A percentile compares a stretch with the other conserved stretches of the same genome.
Evolutionary conservation across 53 echinoderm and acorn worm species (phyloP).

Genomic region (Actinopyga echinites): DNA sequence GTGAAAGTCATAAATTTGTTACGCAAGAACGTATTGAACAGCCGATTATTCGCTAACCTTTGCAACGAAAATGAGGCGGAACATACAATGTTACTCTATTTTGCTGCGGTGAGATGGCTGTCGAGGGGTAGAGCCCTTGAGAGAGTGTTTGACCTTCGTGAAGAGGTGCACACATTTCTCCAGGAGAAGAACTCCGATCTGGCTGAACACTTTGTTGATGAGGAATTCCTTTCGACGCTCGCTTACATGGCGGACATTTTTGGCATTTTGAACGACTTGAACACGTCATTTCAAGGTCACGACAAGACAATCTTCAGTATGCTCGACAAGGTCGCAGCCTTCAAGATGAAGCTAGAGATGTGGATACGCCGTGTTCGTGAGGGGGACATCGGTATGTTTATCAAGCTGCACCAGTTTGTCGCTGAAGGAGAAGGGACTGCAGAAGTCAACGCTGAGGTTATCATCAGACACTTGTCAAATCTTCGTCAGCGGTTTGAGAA

Average conservation of each 20-base stretch:
- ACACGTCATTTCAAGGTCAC: constrained; percentile 32
- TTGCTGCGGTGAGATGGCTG: constrained; percentile 37
- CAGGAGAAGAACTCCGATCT: constrained; percentile 6
- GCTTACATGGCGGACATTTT: constrained; percentile 43
- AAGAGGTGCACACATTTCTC: constrained; percentile 8
- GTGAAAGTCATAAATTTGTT: constrained; percentile 27
- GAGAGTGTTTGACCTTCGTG: constrained; percentile 23
- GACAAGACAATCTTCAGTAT: constrained; percentile 22
- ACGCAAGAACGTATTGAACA: constrained; percentile 12
- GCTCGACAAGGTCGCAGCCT: constrained; percentile 26
- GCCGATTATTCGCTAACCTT: constrained; percentile 9
- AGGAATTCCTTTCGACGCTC: constrained; percentile 9
- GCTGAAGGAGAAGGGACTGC: neutral
- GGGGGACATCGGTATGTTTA: constrained; percentile 35
- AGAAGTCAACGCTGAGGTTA: constrained; percentile 7
- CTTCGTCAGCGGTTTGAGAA: constrained; percentile 8
- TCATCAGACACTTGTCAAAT: constrained; percentile 14
- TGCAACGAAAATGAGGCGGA: constrained; percentile 29
- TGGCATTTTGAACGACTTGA: constrained; percentile 13
- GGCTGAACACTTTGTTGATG: constrained; percentile 3
- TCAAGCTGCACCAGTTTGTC: neutral
- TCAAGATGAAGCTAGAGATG: neutral
- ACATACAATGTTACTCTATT: constrained; percentile 25
- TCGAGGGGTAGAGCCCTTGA: constrained; percentile 12
- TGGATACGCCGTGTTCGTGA: constrained; percentile 24